Evolutionary conservation across 2,113 vertebrate species (phyloP).

Genomic region (Crocuta crocuta): DNA sequence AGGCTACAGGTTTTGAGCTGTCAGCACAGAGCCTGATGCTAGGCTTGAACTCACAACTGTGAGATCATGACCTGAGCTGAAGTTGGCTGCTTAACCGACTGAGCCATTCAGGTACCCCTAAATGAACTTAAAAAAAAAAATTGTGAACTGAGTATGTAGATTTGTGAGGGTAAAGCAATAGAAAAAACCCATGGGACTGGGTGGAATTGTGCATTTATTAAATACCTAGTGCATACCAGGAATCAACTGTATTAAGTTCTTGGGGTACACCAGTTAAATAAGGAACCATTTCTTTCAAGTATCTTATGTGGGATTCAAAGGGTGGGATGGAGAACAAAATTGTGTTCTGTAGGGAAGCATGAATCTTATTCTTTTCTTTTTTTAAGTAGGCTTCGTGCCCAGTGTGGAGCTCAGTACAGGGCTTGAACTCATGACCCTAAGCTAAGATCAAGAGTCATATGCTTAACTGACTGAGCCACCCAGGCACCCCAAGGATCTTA

Average conservation of each 20-base stretch:
- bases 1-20: too few species aligned
- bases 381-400: too few species aligned
- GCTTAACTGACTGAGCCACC: too few species aligned
- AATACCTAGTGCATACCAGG: not conserved
- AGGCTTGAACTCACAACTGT: too few species aligned
- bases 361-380: not conserved
- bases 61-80: too few species aligned
- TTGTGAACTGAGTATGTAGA: not conserved
- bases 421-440: too few species aligned
- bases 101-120: too few species aligned
- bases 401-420: too few species aligned
- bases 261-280: not conserved
- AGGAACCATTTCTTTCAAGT: not conserved
- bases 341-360: not conserved
- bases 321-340: not conserved
- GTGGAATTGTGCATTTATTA: not conserved
- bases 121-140: not conserved
- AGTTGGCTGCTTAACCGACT: too few species aligned
- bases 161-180: not conserved
- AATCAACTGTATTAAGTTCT: not conserved
- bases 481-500: not conserved
- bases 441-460: too few species aligned
- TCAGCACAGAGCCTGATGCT: too few species aligned
- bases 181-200: not conserved
- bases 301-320: not conserved